These are phyloP conservation scores for Mormyrus proboscirostris DNA, from an alignment of 2,797 vertebrate genomes.

Conservation along the genomic window DNA sequence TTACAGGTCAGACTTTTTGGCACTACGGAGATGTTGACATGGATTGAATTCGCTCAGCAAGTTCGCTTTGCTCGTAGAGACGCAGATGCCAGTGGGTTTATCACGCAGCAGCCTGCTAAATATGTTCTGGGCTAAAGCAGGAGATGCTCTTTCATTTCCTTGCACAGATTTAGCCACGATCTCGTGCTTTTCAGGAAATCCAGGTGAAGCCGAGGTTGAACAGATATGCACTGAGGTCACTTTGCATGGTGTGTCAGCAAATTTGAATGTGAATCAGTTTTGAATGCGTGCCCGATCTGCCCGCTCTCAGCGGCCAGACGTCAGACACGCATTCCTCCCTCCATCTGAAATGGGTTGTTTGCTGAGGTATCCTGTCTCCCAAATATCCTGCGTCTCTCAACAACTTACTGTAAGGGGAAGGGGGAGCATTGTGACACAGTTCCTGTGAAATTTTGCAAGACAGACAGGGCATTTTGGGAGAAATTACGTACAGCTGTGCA, in stretches of 20 bases:
- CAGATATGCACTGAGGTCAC: neutral
- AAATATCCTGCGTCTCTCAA: neutral
- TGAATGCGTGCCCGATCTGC: neutral
- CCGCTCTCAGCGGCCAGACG: neutral
- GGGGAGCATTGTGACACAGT: neutral
- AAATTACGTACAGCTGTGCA: neutral
- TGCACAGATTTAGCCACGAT: neutral
- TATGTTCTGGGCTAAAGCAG: neutral
- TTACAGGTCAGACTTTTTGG: neutral
- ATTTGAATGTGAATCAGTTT: neutral
- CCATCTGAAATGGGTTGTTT: neutral
- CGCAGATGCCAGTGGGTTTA: neutral
- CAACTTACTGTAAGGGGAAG: neutral
- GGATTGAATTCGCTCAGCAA: neutral
- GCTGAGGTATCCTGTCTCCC: neutral
- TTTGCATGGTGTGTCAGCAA: neutral
- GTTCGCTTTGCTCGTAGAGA: neutral
- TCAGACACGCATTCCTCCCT: neutral
- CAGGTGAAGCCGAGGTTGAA: neutral
- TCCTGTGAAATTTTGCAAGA: neutral
- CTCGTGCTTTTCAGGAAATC: neutral
- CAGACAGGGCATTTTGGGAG: neutral
- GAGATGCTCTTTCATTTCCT: neutral
- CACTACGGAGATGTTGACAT: neutral
- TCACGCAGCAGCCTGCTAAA: neutral